Evolutionary conservation across 2,113 vertebrate genomes (phyloP), one percentile per base, ranked within the genome.

Genomic region (Colistium nudipinnis): DNA sequence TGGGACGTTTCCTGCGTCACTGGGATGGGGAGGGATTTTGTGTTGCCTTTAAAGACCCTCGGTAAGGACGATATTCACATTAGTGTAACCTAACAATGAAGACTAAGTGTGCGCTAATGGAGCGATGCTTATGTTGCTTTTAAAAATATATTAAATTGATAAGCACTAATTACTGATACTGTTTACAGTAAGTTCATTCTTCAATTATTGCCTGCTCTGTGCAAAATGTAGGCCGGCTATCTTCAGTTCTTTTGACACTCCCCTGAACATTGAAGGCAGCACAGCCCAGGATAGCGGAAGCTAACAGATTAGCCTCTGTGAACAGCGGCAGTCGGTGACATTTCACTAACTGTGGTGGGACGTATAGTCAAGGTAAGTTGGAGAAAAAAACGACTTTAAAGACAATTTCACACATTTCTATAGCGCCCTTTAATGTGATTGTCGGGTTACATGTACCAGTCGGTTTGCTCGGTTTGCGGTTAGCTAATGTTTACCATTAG

Each of bases 311-410:
- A 80, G 11, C 52, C 7, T 9, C 2, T 11, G 31, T 16, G 12
- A 36, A 2, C 44, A 1, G 11, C 20, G 6, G 17, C 10, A 61
- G 49, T n/a, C 13, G 48, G 19, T 17, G 24, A 17, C 24, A 19
- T 54, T 20, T 16, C 13, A 2, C 3, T 8, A 7, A 43, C 25
- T 19, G 9, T 16, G 33, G 1, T 10, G 35, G 35, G 35, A 3
- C 10, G 8, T 47, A 55, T 0, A 51, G 31, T 10, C 3, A 5
- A 79, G 78, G 87, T 87, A 76, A 73, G 70, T 24, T 10, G 0
- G 10, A 22, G 19, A 1, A n/a, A 22, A 17, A 27, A 1, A 3
- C 13, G 1, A 5, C 6, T 12, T 7, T 31, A 0, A 9, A 1
- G 7, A 20, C 0, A 0, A 9, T 8, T 4, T 0, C 1, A 14